These are phyloP conservation scores for Coleophora deauratella DNA, from an alignment of 2,888 invertebrate species.

Conservation along the genomic window DNA sequence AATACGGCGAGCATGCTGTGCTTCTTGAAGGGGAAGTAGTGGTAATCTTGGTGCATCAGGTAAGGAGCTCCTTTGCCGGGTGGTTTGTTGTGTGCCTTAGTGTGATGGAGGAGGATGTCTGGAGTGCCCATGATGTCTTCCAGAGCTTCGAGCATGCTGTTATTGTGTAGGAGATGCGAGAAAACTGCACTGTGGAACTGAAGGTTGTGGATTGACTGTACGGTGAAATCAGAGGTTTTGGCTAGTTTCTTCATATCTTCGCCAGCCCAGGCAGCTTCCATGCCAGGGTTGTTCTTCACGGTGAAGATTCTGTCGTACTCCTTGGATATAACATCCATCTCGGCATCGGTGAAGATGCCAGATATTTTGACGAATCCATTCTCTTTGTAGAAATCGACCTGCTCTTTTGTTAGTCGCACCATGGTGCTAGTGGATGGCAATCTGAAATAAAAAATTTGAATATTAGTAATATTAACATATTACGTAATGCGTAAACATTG, in stretches of 20 bases:
- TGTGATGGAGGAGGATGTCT: constrained; percentile 66
- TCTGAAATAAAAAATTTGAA: too few species aligned
- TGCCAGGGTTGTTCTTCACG: constrained; percentile 39
- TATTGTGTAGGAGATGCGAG: constrained; percentile 44
- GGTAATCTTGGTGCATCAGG: constrained; percentile 70
- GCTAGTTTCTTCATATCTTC: constrained; percentile 42
- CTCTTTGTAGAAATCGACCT: constrained; percentile 49
- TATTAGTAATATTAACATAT: too few species aligned
- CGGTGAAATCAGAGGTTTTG: constrained; percentile 11
- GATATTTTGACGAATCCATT: constrained; percentile 59
- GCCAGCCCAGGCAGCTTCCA: constrained; percentile 61
- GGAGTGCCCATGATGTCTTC: constrained; percentile 58
- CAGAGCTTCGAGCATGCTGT: constrained; percentile 53
- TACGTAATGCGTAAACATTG: too few species aligned
- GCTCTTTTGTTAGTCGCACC: constrained; percentile 37
- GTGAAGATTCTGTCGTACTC: constrained; percentile 57
- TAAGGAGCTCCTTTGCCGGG: constrained; percentile 64
- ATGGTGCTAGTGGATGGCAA: constrained; percentile 10
- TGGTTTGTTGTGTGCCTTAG: constrained; percentile 66
- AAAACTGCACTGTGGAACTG: constrained; percentile 62
- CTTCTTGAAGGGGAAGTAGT: constrained; percentile 67
- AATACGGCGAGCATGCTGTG: constrained; percentile 69
- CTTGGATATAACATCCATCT: constrained; percentile 46
- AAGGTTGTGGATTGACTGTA: constrained; percentile 49
- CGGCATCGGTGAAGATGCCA: constrained; percentile 41